A percentile compares a stretch with the other conserved stretches of the same genome.
phyloP scores from a whole-genome alignment of 2,797 vertebrate genomes.

The Intellagama lesueurii region DNA sequence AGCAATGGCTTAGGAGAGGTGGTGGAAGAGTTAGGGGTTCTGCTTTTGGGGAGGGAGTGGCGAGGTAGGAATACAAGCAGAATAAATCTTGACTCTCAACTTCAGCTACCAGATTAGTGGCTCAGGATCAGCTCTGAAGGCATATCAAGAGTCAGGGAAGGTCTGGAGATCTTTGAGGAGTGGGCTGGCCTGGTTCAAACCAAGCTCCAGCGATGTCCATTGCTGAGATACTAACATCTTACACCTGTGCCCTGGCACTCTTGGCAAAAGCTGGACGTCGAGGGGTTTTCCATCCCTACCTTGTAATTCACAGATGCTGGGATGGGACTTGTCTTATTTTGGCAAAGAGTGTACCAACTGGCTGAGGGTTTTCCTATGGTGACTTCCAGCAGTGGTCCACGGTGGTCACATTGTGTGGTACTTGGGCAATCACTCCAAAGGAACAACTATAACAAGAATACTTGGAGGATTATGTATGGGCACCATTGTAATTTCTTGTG shows the following conservation, averaged over 20 bases:
- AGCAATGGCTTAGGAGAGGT: neutral
- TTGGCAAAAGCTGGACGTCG: constrained; percentile 62
- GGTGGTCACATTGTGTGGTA: too few species aligned
- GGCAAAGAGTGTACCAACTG: neutral
- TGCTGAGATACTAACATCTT: neutral
- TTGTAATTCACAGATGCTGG: neutral
- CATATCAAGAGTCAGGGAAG: constrained; percentile 7
- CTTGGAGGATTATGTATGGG: too few species aligned
- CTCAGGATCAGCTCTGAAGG: neutral
- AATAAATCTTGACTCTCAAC: neutral
- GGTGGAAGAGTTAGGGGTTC: neutral
- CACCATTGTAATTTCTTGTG: neutral
- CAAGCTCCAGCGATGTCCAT: neutral
- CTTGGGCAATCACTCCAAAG: neutral
- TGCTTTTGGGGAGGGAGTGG: neutral
- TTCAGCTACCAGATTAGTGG: neutral
- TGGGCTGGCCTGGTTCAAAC: neutral
- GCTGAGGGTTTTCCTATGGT: neutral
- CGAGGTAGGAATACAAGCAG: neutral
- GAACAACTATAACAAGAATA: neutral
- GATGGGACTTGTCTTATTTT: neutral
- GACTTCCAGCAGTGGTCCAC: neutral
- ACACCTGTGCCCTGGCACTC: neutral
- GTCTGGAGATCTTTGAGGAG: neutral
- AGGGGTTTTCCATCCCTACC: constrained; percentile 65